Percentiles rank a stretch among this genome's conserved stretches.
Evolutionary conservation across 2,797 vertebrate genomes (phyloP).

Genomic region (Protonibea diacanthus): DNA sequence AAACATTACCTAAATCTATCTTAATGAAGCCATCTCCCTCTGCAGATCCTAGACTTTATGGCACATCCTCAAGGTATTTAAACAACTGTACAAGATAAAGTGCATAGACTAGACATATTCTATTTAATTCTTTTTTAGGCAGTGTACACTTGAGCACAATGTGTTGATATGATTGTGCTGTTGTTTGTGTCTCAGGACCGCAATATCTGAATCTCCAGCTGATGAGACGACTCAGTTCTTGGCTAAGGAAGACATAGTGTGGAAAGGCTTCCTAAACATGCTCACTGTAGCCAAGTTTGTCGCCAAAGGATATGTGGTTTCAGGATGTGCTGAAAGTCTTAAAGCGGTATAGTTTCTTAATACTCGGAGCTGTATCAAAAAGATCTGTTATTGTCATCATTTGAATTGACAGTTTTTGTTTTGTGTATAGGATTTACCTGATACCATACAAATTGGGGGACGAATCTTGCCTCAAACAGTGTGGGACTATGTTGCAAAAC

Average conservation of each 20-base stretch:
- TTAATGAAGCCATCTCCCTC: slow-evolving; percentile 90
- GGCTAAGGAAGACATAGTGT: slow-evolving; percentile 91
- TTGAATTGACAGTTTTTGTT: slow-evolving; percentile 22
- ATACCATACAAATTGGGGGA: slow-evolving; percentile 97
- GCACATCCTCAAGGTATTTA: slow-evolving; percentile 86
- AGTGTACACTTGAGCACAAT: background rate
- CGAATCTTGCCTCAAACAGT: slow-evolving; percentile 96
- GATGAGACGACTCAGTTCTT: slow-evolving; percentile 91
- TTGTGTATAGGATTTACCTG: slow-evolving; percentile 92
- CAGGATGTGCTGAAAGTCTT: slow-evolving; percentile 92
- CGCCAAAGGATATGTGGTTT: slow-evolving; percentile 95
- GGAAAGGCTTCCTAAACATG: slow-evolving; percentile 99
- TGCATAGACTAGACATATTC: background rate
- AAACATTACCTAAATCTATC: slow-evolving; percentile 91
- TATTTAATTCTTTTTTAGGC: background rate
- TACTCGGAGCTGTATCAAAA: background rate
- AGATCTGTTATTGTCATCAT: background rate
- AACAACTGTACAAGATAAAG: background rate
- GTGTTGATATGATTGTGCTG: slow-evolving; percentile 13
- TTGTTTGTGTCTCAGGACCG: slow-evolving; percentile 83
- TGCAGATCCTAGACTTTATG: slow-evolving; percentile 86
- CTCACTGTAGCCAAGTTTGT: slow-evolving; percentile 96
- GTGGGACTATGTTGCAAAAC: slow-evolving; percentile 97
- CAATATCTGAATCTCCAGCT: slow-evolving; percentile 83
- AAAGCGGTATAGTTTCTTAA: slow-evolving; percentile 86